Conservation (phyloP, 1,140 invertebrate species). For the Eriosoma lanigerum region DNA sequence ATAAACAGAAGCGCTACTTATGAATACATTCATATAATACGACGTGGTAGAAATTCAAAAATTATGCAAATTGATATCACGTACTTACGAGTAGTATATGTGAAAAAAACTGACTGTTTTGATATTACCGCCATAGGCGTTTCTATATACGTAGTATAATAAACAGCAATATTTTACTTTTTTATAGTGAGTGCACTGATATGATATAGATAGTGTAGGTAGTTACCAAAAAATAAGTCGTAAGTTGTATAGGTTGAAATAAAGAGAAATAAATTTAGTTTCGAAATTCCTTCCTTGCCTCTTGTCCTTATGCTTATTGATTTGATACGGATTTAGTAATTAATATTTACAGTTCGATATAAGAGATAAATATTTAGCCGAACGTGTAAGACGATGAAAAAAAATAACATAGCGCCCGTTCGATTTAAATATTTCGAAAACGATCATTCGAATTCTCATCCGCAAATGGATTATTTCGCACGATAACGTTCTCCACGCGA, state of each 20-base stretch:
- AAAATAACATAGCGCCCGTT: background rate
- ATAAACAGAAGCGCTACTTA: constrained; percentile 8
- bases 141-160: too few species aligned
- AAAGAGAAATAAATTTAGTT: too few species aligned
- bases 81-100: background rate
- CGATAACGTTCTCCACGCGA: background rate
- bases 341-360: too few species aligned
- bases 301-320: too few species aligned
- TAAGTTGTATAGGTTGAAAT: too few species aligned
- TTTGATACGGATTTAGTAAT: too few species aligned
- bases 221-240: too few species aligned
- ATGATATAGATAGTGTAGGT: too few species aligned
- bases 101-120: background rate
- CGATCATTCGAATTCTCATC: background rate
- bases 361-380: too few species aligned
- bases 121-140: background rate
- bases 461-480: background rate
- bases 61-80: constrained; percentile 26
- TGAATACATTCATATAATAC: constrained; percentile 10
- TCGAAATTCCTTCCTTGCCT: too few species aligned
- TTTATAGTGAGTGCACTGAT: too few species aligned
- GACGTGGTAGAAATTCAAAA: background rate
- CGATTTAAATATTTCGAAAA: background rate
- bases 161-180: too few species aligned
- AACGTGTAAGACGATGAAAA: background rate